Base-by-base conservation (phyloP, 2,113 vertebrate genomes). In the Porphyrio hochstetteri region DNA sequence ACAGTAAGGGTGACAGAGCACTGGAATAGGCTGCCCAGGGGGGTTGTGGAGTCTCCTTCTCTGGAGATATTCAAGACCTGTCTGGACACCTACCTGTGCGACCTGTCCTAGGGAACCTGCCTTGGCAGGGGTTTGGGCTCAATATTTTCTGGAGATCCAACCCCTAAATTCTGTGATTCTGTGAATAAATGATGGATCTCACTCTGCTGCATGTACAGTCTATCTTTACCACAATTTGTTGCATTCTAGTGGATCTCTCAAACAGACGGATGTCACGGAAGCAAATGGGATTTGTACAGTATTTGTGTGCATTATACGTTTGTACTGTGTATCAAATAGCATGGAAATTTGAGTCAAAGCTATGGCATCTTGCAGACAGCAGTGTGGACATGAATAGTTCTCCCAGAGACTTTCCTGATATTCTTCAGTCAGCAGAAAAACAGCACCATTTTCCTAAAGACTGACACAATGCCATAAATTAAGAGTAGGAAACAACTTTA, bases 251-350 rank as follows among this genome's bases (percentile, higher is more conserved):
- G 46, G 15, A 46, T 91, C 23, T 77, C 75, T 69, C 38, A 29
- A 56, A 72, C 20, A 50, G 40, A 55, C 1, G 1, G 68, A 87
- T 75, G 53, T 35, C 84, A 64, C 0, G 0, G 60, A 83, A 80
- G 52, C 17, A 92, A 81, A 83, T 42, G 20, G 35, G 77, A 88
- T 90, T 95, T 96, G 13, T 70, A 59, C 52, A 72, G 21, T 42
- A 5, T 38, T 29, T 55, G 10, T 42, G 24, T 16, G 16, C 27
- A 21, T 46, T 72, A 3, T 25, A 60, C 48, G 50, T 21, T 79
- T 82, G 35, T 23, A 44, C 40, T n/a, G 8, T 60, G 65, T 38
- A 59, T 78, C 3, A 1, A 94, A 87, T 36, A 46, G 13, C 6
- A 2, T 76, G 48, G 42, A 86, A 94, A 92, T 94, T 52, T 60